phyloP scores from a whole-genome alignment of 2,888 invertebrate genomes.

The Selenia dentaria region DNA sequence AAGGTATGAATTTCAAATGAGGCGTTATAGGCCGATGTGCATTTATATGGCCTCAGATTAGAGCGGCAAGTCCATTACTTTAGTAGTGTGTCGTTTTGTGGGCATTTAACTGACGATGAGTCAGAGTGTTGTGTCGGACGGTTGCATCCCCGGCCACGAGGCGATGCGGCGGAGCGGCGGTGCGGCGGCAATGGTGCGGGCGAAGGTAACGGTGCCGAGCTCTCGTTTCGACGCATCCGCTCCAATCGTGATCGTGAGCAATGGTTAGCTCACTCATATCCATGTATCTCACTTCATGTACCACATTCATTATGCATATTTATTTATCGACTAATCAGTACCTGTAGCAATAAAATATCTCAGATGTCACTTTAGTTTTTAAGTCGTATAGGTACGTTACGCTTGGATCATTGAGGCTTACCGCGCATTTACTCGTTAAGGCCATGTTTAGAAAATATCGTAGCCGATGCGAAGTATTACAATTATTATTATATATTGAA shows the following conservation, averaged over 20 bases:
- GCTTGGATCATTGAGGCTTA: constrained; percentile 74
- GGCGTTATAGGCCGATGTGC: constrained; percentile 41
- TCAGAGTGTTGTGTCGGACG: constrained; percentile 50
- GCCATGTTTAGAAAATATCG: constrained; percentile 60
- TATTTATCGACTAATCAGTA: constrained; percentile 54
- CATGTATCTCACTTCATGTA: constrained; percentile 28
- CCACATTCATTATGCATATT: constrained; percentile 23
- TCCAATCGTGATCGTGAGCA: constrained; percentile 44
- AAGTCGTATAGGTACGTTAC: constrained; percentile 46
- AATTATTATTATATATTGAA: constrained; percentile 57
- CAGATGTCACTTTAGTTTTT: constrained; percentile 40
- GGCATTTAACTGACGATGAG: constrained; percentile 47
- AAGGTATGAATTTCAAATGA: constrained; percentile 27
- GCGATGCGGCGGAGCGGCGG: constrained; percentile 22
- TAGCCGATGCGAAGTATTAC: constrained; percentile 47
- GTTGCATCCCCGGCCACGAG: constrained; percentile 35
- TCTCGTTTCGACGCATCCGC: constrained; percentile 67
- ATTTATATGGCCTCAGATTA: constrained; percentile 57
- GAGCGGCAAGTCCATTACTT: constrained; percentile 35
- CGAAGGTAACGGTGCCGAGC: constrained; percentile 73
- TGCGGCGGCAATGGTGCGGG: constrained; percentile 32
- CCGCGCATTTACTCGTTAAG: constrained; percentile 74
- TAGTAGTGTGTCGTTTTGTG: constrained; percentile 48
- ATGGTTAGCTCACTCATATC: constrained; percentile 40
- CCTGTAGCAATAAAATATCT: constrained; percentile 46